Base-by-base conservation (phyloP, 1,140 invertebrate genomes). In the Caenorhabditis latens region DNA sequence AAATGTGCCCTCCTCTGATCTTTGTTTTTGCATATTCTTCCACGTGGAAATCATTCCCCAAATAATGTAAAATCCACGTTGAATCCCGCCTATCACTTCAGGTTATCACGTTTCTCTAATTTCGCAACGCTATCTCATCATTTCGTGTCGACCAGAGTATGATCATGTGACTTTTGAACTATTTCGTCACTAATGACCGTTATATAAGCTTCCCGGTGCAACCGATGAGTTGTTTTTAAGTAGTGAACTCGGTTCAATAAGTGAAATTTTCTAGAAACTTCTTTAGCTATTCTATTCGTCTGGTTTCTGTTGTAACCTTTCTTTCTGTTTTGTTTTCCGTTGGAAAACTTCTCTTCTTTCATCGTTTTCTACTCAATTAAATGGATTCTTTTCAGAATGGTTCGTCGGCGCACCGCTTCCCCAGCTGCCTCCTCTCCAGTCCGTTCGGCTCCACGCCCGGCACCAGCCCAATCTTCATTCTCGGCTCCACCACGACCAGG, bases 361-460 rank as follows among this genome's bases (percentile, higher is more conserved):
- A 11, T 32, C 40, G 11, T 40, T 32, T 40, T 63, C 24, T 63
- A 3, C 24, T 32, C 61, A 1, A 46, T 48, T 46, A 75, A 6
- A 6, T n/a, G 6, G 48, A 46, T 24, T 67, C 53, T n/a, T 88
- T 88, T 63, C 71, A 89, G 86, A 89, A 88, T 89, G 88, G 88
- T 89, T 24, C 88, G 88, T 58, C 67, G 87, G 58, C 88, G 89
- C 71, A 63, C 85, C 14, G 71, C 89, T 84, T 89, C 89, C 71
- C 89, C 89, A 61, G 50, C 53, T 19, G 85, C 88, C n/a, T 86
- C 85, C 40, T 79, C 88, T 40, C 88, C 88, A 53, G 88, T 88
- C 16, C 65, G 88, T 16, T 75, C 79, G 8, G 88, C 88, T 40
- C 42, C 85, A 19, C 67, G 87, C 16, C 86, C 86, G 24, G 53